These are phyloP conservation scores for Rallus crepitans DNA, from an alignment of 2,797 vertebrate genomes.

Conservation along the genomic window DNA sequence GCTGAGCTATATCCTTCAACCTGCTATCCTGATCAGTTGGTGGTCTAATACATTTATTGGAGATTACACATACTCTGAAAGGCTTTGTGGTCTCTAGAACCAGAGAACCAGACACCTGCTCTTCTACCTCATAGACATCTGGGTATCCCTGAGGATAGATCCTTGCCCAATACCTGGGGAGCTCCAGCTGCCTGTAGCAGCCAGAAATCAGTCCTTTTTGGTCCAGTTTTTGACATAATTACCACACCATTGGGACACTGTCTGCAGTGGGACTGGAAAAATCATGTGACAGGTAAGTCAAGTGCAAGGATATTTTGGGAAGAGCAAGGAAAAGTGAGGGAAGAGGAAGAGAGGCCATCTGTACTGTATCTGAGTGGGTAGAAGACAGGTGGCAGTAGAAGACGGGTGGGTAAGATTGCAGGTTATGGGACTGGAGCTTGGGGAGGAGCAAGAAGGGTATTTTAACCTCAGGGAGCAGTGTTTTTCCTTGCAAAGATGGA, in stretches of 20 bases:
- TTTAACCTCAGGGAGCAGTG: background rate
- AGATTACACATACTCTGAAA: background rate
- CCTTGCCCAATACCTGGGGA: background rate
- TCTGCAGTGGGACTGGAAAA: background rate
- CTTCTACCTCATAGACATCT: background rate
- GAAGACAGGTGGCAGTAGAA: background rate
- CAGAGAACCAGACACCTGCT: background rate
- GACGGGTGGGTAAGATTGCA: background rate
- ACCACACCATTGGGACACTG: background rate
- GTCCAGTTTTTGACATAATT: background rate
- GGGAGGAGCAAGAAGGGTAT: background rate
- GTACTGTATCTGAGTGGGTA: too few species aligned
- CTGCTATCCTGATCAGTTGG: background rate
- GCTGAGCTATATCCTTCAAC: background rate
- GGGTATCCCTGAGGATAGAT: background rate
- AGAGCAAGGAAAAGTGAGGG: background rate
- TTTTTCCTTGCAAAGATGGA: background rate
- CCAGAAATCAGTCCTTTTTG: too few species aligned
- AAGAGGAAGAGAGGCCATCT: background rate
- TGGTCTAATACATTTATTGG: background rate
- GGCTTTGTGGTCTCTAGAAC: background rate
- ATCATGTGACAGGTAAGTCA: accelerated
- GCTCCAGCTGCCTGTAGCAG: background rate
- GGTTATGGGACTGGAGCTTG: background rate
- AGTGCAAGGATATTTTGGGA: background rate